Base-by-base conservation (phyloP, 2,113 vertebrate genomes). In the Condylura cristata region DNA sequence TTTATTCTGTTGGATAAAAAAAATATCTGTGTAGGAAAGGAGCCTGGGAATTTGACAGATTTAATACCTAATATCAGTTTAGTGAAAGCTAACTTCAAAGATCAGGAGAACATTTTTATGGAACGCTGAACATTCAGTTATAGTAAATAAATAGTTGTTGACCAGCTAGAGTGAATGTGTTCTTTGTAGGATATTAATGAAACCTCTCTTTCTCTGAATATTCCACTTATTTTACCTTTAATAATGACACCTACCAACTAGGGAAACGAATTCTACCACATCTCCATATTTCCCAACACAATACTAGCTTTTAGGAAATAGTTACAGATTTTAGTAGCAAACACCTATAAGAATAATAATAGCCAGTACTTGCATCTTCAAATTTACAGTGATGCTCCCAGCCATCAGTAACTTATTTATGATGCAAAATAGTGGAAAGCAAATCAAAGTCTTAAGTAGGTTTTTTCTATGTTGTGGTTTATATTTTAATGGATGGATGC, bases 371-470 rank as follows among this genome's bases (percentile, higher is more conserved):
- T 70, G 20, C 16, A 91, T 61, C 48, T 78, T 75, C 58, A 95
- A 89, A 89, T 91, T 93, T 88, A 95, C 60, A 82, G 2, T 86
- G 44, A 94, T 58, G 66, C 63, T 96, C 37, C 56, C 95, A 81
- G 75, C 61, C 18, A 89, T 84, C 65, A 60, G 93, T 85, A 91
- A 97, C 87, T 86, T 89, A 95, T 17, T 48, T 81, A 1, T 20
- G 20, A 96, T 94, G 92, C 71, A 90, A 81, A 90, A 0, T 11
- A 79, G 70, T 83, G 76, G 78, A 68, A 82, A 84, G n/a, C 37
- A 95, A 96, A 95, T 82, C 1, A 70, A 84, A 94, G 44, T 88
- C 87, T 48, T 95, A 91, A 85, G 72, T 65, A 96, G 53, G 91
- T 28, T 75, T 85, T 37, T 78, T 89, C 84, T 11, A 56, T 22